Evolutionary conservation across 2,797 vertebrate species (phyloP), one percentile per base, ranked within the genome.

Genomic region (Yasuhikotakia modesta): DNA sequence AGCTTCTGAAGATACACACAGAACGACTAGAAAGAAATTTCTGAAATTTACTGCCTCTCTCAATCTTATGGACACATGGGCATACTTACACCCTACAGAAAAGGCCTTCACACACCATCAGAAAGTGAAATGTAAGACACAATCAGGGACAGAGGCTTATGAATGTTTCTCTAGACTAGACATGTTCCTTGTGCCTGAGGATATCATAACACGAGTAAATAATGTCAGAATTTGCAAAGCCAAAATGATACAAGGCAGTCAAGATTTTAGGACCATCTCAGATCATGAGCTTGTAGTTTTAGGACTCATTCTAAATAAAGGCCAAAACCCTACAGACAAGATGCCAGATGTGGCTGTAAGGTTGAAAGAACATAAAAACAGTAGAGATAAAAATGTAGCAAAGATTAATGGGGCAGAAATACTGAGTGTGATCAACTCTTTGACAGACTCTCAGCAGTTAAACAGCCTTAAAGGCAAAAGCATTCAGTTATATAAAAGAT

Each of bases 331-430:
- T 4, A 46, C 12, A 46, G 14, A 46, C 12, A 67, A 24, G 63
- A 46, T 68, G 1, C 61, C 63, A 14, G n/a, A 22, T 32, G 81
- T 82, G 61, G 45, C 68, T 6, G 21, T 24, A 14, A 2, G 24
- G 61, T 27, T 82, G 4, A 4, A 3, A 0, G 4, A 22, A 5
- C 55, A 19, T 11, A 7, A 14, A 61, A 5, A 24, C 10, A 4
- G 0, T 60, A 14, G 22, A 55, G 48, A 76, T 19, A 48, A 78
- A 21, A 69, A 19, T n/a, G 3, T 27, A 27, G 81, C 22, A 3
- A 73, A 73, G n/a, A 82, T 82, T 12, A 82, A 32, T 22, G 78
- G 77, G 1, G 81, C 63, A 21, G 81, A 82, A 82, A 76, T 82
- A 21, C 24, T 79, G 27, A 57, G 2, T 63, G 81, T 55, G 0